Percentiles rank a stretch among this genome's conserved stretches.
Evolutionary conservation across 2,797 vertebrate genomes (phyloP).

Genomic region (Chelon labrosus): DNA sequence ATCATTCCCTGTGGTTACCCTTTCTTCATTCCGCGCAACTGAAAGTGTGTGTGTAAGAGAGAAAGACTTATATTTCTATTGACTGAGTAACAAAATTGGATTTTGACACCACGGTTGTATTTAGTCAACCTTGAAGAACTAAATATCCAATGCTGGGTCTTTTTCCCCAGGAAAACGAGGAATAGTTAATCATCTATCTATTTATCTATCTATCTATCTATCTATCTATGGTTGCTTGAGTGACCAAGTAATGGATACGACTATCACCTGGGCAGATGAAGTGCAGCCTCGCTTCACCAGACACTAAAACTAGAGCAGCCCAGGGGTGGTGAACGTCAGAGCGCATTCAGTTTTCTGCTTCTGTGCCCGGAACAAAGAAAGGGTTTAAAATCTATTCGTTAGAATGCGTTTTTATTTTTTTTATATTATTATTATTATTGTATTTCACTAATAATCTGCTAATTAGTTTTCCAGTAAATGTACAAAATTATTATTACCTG

Average conservation of each 20-base stretch:
- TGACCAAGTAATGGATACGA: not conserved
- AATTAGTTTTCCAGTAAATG: no score
- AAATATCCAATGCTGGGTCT: not conserved
- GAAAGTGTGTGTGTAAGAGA: not conserved
- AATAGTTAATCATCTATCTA: not conserved
- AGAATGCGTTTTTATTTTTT: no score
- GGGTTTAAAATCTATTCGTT: no score
- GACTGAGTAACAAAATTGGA: slow-evolving; percentile 21
- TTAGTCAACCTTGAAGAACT: slow-evolving; percentile 16
- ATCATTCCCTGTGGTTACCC: slow-evolving; percentile 8
- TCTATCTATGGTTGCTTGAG: not conserved
- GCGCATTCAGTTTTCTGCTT: no score
- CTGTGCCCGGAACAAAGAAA: no score
- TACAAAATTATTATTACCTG: no score
- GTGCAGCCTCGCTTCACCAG: no score
- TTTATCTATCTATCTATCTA: slow-evolving; percentile 2
- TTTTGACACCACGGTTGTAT: slow-evolving; percentile 14
- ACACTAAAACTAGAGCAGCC: no score
- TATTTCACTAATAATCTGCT: no score
- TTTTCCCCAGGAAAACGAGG: not conserved
- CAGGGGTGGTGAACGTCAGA: no score
- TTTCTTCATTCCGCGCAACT: not conserved
- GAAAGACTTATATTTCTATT: slow-evolving; percentile 2
- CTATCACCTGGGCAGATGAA: not conserved
- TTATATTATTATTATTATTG: no score